Evolutionary conservation across 2,797 vertebrate genomes (phyloP), one percentile per base, ranked within the genome.

Genomic region (Loris lydekkerianus): DNA sequence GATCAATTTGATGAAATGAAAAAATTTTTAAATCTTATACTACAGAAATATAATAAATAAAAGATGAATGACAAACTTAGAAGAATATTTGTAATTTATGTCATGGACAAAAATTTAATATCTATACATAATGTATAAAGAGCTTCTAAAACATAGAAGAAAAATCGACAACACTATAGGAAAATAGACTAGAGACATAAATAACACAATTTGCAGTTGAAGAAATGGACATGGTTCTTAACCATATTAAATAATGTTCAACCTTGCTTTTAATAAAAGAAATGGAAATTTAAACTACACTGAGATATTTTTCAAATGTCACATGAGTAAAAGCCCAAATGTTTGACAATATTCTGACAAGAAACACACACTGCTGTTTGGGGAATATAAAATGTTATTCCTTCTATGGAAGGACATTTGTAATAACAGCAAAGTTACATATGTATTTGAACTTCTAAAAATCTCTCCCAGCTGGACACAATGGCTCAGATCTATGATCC

Each of bases 41-140:
- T 73, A 67, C 43, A 84, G 43, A 92, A 80, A 67, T 61, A 89
- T 25, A 1, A 8, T 84, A 46, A 81, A 10, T 37, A 75, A 49
- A 76, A 53, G 37, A 75, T 76, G 23, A 81, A 91, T 43, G 60
- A 95, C 11, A 87, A 69, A 61, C 43, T 63, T 92, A 34, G 23
- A 88, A 84, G 69, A 92, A 70, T 83, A 61, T 77, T 77, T 77
- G 49, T 56, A 90, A 56, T 69, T 76, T 76, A 70, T 46, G 40
- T 75, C 25, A 89, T 29, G 82, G 53, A 53, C 7, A 43, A 69
- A 77, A 63, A 3, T 56, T 61, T 92, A 91, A 3, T 34, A 58
- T 88, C 49, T 76, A 7, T 95, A 63, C 61, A 65, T n/a, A 46
- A 46, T 46, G 46, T 46, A 61, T 34, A 84, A 58, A 77, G 40